Evolutionary conservation across 2,888 invertebrate species (phyloP).

Genomic region (Hermaeophaga mercurialis): DNA sequence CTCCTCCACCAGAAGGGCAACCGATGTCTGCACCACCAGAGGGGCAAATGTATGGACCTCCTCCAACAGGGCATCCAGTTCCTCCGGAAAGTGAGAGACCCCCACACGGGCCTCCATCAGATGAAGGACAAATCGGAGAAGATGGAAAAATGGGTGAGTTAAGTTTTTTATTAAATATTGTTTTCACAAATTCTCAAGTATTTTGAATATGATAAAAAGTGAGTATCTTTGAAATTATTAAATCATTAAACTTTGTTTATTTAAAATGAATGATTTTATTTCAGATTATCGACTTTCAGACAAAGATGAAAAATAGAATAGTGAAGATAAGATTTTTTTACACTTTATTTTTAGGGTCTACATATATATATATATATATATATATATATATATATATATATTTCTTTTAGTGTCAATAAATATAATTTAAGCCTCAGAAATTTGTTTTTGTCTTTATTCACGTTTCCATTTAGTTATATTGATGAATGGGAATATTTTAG

Average conservation of each 20-base stretch:
- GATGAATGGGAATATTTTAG: no score
- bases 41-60: conserved; percentile 25
- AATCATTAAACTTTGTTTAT: not conserved
- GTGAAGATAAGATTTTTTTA: no score
- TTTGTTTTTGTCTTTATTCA: no score
- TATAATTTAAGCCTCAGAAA: no score
- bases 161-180: not conserved
- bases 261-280: conserved; percentile 15
- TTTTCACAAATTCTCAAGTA: no score
- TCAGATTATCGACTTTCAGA: conserved; percentile 23
- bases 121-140: conserved; percentile 23
- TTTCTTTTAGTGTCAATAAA: no score
- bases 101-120: conserved; percentile 25
- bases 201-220: not conserved
- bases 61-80: conserved; percentile 35
- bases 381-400: no score
- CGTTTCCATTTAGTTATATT: no score
- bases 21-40: conserved; percentile 46
- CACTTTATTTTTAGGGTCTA: no score
- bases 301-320: conserved; percentile 19
- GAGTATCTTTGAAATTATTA: not conserved
- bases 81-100: conserved; percentile 34
- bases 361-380: no score
- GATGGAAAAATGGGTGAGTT: conserved; percentile 29
- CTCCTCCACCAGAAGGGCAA: conserved; percentile 41